phyloP scores from a whole-genome alignment of 2,888 invertebrate species.

The Hedychridium roseum region DNA sequence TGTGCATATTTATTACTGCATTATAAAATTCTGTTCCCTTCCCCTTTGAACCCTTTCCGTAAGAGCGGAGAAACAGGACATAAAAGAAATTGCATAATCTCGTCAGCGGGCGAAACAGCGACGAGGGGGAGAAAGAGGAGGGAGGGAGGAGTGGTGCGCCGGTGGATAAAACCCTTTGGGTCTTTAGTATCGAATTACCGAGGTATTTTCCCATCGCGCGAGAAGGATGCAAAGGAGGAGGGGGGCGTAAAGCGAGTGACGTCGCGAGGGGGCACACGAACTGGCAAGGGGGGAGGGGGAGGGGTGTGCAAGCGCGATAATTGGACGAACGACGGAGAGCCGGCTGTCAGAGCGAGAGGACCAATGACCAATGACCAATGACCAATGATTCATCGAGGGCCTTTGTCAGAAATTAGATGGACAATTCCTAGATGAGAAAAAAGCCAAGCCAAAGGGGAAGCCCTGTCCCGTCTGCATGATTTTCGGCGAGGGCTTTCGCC shows the following conservation, averaged over 20 bases:
- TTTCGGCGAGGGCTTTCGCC: constrained; percentile 2
- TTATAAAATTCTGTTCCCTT: too few relatives aligned
- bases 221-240: not conserved
- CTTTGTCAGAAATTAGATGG: constrained; percentile 48
- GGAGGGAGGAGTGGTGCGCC: constrained; percentile 10
- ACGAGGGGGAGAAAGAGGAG: constrained; percentile 16
- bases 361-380: too few relatives aligned
- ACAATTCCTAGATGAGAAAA: constrained; percentile 24
- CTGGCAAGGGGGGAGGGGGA: too few relatives aligned
- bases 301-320: too few relatives aligned
- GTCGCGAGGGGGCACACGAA: constrained; percentile 6
- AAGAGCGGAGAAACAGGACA: too few relatives aligned
- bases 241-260: not conserved
- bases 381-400: too few relatives aligned
- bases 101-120: too few relatives aligned
- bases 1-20: too few relatives aligned
- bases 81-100: too few relatives aligned
- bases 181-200: constrained; percentile 31
- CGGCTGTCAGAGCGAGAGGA: constrained; percentile 23
- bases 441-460: too few relatives aligned
- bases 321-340: constrained; percentile 50
- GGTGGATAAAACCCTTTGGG: constrained; percentile 4
- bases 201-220: constrained; percentile 16
- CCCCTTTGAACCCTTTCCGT: too few relatives aligned
- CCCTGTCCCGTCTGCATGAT: too few relatives aligned